Evolutionary conservation across 2,113 vertebrate genomes (phyloP).

Genomic region (Mustelus asterias): DNA sequence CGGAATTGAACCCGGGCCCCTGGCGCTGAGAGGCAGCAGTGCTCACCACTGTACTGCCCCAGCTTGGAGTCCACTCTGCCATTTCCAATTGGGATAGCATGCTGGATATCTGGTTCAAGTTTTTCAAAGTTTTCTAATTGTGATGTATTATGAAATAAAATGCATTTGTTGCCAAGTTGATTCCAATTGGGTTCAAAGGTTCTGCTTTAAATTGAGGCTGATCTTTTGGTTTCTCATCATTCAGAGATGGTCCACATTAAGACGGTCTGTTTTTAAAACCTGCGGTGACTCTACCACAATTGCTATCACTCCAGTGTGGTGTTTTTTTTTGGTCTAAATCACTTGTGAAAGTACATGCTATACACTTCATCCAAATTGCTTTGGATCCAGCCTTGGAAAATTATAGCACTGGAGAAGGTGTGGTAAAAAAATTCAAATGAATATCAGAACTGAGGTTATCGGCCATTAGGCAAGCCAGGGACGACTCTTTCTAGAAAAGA

Average conservation of each 20-base stretch:
- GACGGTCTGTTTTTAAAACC: neutral
- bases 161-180: neutral
- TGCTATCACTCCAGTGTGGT: neutral
- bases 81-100: neutral
- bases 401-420: neutral
- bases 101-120: neutral
- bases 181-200: neutral
- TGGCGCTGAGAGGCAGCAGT: no score
- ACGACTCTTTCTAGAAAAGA: no score
- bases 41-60: no score
- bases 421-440: neutral
- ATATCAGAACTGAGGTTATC: neutral
- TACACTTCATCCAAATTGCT: neutral
- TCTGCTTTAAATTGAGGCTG: neutral
- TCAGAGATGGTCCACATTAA: neutral
- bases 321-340: neutral
- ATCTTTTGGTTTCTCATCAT: neutral
- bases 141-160: neutral
- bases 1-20: no score
- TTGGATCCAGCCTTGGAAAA: neutral
- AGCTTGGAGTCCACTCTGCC: neutral
- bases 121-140: neutral
- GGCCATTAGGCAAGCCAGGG: no score
- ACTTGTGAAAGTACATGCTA: neutral
- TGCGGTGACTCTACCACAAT: neutral